phyloP scores from a whole-genome alignment of 2,797 vertebrate genomes.

The Centroberyx gerrardi region DNA sequence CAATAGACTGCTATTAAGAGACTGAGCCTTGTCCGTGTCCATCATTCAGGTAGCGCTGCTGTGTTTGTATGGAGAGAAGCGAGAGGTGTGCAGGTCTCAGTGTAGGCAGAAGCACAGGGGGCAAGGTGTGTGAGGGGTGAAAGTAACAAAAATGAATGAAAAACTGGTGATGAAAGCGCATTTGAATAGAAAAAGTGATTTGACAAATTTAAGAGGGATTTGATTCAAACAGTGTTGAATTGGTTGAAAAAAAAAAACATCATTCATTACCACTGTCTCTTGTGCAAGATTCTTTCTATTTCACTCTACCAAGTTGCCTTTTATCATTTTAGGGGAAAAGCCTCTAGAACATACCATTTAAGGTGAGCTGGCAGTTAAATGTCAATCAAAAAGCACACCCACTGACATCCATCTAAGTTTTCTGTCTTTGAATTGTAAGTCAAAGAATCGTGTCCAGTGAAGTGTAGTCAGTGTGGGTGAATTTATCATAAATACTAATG shows the following conservation, averaged over 20 bases:
- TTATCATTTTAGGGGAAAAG: neutral
- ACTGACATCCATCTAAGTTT: too few relatives aligned
- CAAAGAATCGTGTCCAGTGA: neutral
- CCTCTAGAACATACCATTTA: too few relatives aligned
- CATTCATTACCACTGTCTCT: neutral
- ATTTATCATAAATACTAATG: neutral
- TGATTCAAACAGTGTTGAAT: too few relatives aligned
- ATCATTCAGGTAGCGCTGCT: neutral
- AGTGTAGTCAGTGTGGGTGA: neutral
- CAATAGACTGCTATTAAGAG: slow-evolving; percentile 5
- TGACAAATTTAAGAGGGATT: too few relatives aligned
- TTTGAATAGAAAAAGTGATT: too few relatives aligned
- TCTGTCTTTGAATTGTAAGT: too few relatives aligned
- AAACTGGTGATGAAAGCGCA: too few relatives aligned
- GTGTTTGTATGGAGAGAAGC: slow-evolving; percentile 14
- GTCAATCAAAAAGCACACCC: too few relatives aligned
- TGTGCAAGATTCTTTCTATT: neutral
- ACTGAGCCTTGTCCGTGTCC: neutral
- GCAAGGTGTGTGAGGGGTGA: neutral
- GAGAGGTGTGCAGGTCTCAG: neutral
- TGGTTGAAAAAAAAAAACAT: too few relatives aligned
- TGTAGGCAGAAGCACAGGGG: neutral
- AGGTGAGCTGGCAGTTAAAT: too few relatives aligned
- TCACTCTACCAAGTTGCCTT: neutral
- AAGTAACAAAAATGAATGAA: too few relatives aligned